Base-by-base conservation (phyloP, 2,113 vertebrate species). In the Cephalopterus ornatus region DNA sequence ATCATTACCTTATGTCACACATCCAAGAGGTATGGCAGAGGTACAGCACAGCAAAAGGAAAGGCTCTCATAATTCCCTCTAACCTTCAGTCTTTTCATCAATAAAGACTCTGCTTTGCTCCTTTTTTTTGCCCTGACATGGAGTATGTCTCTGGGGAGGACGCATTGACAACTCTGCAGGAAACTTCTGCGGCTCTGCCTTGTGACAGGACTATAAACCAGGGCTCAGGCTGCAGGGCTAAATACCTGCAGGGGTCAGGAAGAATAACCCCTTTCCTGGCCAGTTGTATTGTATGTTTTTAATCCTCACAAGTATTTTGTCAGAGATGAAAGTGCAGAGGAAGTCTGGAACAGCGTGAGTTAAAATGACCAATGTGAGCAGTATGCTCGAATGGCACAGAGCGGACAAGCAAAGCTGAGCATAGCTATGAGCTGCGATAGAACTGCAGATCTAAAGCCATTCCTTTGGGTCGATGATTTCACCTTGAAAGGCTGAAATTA, bases 151-250 rank as follows among this genome's bases (percentile, higher is more conserved):
- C 53, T 35, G n/a, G 9, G 41, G 24, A 66, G 22, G 17, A 76
- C 28, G 32, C 37, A 80, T 2, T 1, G 3, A 70, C 46, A 46
- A 6, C 28, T 73, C 39, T 83, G 26, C 42, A 53, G 76, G 32
- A 73, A 86, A 44, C 8, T 52, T 61, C 14, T 52, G 56, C 0
- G 0, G 27, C 42, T 80, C 24, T 17, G 5, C 0, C 0, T 52
- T 73, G 49, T 6, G 11, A 35, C 44, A 73, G 55, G 39, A 30
- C 61, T 33, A 8, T 11, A 81, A 84, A 28, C 14, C 42, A 78
- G 39, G 14, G 30, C 42, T 85, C 33, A 32, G 41, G 23, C 62
- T 90, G 41, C 39, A 68, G 42, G 59, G 35, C 52, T 47, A 33
- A 47, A 46, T 63, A 46, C 27, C 9, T 33, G n/a, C 30, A 56